phyloP scores from a whole-genome alignment of 2,888 invertebrate genomes.

The Ophion obscuratus region DNA sequence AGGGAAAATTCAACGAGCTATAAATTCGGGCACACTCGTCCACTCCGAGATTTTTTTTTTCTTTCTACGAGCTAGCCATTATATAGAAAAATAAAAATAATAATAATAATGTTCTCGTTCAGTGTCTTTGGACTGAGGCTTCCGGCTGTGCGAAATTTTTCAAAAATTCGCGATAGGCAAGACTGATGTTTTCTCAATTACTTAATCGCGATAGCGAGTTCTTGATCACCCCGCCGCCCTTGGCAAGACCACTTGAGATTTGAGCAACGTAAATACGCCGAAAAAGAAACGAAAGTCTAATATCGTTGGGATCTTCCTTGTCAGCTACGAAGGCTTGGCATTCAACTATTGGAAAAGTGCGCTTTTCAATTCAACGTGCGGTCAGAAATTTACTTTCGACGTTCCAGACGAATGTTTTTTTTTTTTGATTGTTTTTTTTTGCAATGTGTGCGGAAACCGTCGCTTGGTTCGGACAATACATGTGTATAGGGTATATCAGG shows the following conservation, averaged over 20 bases:
- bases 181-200: not conserved
- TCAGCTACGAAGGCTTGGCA: not conserved
- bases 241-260: not conserved
- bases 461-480: too few relatives aligned
- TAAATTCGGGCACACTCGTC: not conserved
- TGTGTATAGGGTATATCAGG: too few relatives aligned
- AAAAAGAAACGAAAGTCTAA: not conserved
- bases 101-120: too few relatives aligned
- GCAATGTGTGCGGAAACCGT: too few relatives aligned
- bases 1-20: not conserved
- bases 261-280: not conserved
- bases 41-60: not conserved
- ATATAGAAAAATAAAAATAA: slow-evolving; percentile 39
- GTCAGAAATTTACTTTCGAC: too few relatives aligned
- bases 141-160: too few relatives aligned
- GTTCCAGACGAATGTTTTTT: too few relatives aligned
- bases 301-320: not conserved
- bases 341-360: too few relatives aligned
- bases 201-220: not conserved
- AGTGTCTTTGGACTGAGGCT: not conserved
- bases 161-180: too few relatives aligned
- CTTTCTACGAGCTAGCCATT: not conserved
- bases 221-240: not conserved
- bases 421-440: not conserved
- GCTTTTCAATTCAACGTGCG: too few relatives aligned